Evolutionary conservation across 2,113 vertebrate genomes (phyloP), one percentile per base, ranked within the genome.

Genomic region (Mandrillus leucophaeus): DNA sequence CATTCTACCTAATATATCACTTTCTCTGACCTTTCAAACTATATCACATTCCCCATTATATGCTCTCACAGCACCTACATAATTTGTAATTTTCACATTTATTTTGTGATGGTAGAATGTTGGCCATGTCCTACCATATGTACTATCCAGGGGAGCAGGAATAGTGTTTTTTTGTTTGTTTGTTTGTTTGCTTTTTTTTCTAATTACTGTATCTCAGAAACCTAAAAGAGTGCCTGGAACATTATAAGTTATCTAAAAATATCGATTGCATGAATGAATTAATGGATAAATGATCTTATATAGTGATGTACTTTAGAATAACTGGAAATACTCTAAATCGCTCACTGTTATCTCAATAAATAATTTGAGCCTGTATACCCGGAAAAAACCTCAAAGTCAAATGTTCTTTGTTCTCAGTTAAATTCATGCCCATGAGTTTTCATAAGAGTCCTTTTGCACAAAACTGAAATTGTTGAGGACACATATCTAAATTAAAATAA

Each of bases 401-500:
- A 64, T 66, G 43, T 66, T 72, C 20, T 57, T 96, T 94, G n/a
- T 57, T 85, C 7, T 86, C 50, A 82, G 38, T 59, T 79, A 89
- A 81, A 64, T 92, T 85, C 10, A 90, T 93, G 17, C 38, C 76
- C 11, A 48, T 89, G 75, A 92, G 35, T 7, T 89, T 92, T 89
- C 27, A 52, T 81, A 93, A 91, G 73, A 64, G 6, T 72, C 30
- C 30, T 86, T 94, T 92, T 88, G 22, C 13, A 61, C 20, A 85
- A 45, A 82, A 82, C 66, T 92, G 50, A 92, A 16, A 64, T 45
- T 22, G 57, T 78, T 72, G 10, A 78, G 66, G n/a, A 35, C 32
- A 80, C 25, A 52, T 50, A 70, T 70, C n/a, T 95, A 84, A 92
- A 70, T 88, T 89, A 96, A 92, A 73, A 48, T 22, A 32, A 66